Evolutionary conservation across 1,140 invertebrate genomes (phyloP), one percentile per base, ranked within the genome.

Genomic region (Ceratosolen solmsi): DNA sequence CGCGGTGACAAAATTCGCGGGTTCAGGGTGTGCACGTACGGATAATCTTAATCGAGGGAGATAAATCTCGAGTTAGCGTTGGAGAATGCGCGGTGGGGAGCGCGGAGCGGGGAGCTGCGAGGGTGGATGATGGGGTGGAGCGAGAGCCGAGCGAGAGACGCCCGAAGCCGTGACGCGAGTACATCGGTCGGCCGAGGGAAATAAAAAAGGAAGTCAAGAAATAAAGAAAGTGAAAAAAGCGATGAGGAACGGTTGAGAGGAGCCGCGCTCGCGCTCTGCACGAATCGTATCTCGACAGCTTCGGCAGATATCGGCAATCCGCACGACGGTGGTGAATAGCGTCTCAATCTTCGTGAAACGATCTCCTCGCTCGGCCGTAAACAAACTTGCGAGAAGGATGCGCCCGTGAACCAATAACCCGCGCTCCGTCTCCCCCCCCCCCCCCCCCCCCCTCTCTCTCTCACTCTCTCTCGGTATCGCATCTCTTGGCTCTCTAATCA

Each of bases 301-400:
- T 25, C 36, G 2, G 25, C 25, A 56, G 65, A 63, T 72, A 73
- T 82, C 65, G 75, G 27, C 75, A 78, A 82, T 87, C 81, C 84
- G 70, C 80, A 84, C 74, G 83, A 88, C 87, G 85, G 77, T 82
- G 83, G 51, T 84, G 85, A 88, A 87, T 83, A 86, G 89, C 89
- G 86, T 89, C 88, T 88, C 87, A 90, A 89, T 90, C 89, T 88
- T 82, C 82, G 51, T 74, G 77, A 27, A 82, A 76, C 83, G 82
- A 89, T 89, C 88, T 89, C 75, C 41, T 46, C 41, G 81, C 65
- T 70, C 82, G 74, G 82, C 86, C 85, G 88, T 89, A 90, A 90
- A 89, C 87, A 90, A 89, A 89, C 86, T 87, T 84, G 65, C 79
- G 71, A 63, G 65, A 41, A 49, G 77, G 56, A 79, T 68, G 74